Percentiles rank a stretch among this genome's conserved stretches.
Evolutionary conservation across 2,113 vertebrate species (phyloP).

Genomic region (Semicossyphus pulcher): DNA sequence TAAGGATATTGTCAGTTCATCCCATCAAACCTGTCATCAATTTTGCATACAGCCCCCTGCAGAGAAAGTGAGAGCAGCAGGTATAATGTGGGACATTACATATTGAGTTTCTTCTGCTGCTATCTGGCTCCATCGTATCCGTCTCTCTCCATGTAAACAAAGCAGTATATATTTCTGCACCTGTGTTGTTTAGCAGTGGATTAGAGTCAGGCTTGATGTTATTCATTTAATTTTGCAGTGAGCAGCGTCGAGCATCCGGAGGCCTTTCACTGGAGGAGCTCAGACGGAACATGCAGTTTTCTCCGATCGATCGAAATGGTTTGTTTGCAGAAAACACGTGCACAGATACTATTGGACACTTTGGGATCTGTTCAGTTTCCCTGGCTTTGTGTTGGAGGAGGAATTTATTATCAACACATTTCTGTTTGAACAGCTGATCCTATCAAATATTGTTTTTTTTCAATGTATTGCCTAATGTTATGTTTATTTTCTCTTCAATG

Average conservation of each 20-base stretch:
- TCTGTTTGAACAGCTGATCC: background rate
- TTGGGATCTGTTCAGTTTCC: too few relatives aligned
- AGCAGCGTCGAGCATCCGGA: slow-evolving; percentile 80
- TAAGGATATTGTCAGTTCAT: background rate
- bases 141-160: slow-evolving; percentile 30
- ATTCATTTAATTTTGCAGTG: slow-evolving; percentile 74
- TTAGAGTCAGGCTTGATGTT: background rate
- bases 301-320: slow-evolving; percentile 91
- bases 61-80: slow-evolving; percentile 52
- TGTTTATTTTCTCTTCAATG: too few relatives aligned
- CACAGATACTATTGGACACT: background rate
- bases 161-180: slow-evolving; percentile 15
- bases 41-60: slow-evolving; percentile 22
- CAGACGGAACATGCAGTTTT: slow-evolving; percentile 87
- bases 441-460: too few relatives aligned
- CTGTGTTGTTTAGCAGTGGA: slow-evolving; percentile 12
- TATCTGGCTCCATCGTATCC: slow-evolving; percentile 40
- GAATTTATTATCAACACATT: too few relatives aligned
- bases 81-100: slow-evolving; percentile 3
- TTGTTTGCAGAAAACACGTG: slow-evolving; percentile 48
- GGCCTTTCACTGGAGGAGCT: slow-evolving; percentile 90
- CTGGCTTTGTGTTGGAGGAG: too few relatives aligned
- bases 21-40: slow-evolving; percentile 32
- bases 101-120: slow-evolving; percentile 50
- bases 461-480: too few relatives aligned